A percentile compares a stretch with the other conserved stretches of the same genome.
phyloP scores from a whole-genome alignment of 2,888 invertebrate species.

The Phyllotreta cruciferae region DNA sequence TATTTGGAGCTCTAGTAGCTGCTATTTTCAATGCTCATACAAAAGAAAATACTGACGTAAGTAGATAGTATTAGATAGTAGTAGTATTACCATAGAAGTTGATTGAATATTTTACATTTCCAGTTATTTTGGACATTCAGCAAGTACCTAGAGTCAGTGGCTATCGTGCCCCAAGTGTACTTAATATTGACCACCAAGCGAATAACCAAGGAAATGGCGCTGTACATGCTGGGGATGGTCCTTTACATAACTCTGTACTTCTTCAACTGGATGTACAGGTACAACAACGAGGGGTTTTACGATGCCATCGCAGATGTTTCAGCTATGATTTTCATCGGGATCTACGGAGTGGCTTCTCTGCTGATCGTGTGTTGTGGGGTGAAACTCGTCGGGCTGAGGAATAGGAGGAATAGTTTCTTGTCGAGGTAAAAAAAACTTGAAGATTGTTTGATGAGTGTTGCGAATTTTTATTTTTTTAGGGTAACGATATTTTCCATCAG shows the following conservation, averaged over 20 bases:
- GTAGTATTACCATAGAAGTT: too few species aligned
- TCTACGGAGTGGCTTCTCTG: neutral
- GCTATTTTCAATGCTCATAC: neutral
- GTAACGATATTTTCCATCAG: conserved; percentile 4
- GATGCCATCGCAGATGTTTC: conserved; percentile 6
- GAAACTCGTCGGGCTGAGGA: neutral
- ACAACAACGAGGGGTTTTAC: neutral
- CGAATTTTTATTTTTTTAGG: neutral
- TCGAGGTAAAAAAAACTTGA: conserved; percentile 3
- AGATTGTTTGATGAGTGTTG: neutral
- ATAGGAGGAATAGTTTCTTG: neutral
- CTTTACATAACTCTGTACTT: conserved; percentile 28
- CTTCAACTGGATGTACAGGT: conserved; percentile 28
- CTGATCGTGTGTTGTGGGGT: neutral
- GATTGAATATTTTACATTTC: too few species aligned
- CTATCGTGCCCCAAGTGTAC: conserved; percentile 35
- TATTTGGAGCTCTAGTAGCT: neutral
- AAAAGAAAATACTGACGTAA: neutral
- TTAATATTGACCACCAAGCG: conserved; percentile 27
- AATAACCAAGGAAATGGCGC: conserved; percentile 11
- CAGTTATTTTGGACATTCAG: conserved; percentile 35
- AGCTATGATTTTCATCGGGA: conserved; percentile 16
- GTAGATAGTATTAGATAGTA: too few species aligned
- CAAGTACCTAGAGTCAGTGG: conserved; percentile 33
- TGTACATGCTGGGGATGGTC: conserved; percentile 20